These are phyloP conservation scores for Hemitrygon akajei DNA, from an alignment of 2,797 vertebrate species.

Conservation along the genomic window DNA sequence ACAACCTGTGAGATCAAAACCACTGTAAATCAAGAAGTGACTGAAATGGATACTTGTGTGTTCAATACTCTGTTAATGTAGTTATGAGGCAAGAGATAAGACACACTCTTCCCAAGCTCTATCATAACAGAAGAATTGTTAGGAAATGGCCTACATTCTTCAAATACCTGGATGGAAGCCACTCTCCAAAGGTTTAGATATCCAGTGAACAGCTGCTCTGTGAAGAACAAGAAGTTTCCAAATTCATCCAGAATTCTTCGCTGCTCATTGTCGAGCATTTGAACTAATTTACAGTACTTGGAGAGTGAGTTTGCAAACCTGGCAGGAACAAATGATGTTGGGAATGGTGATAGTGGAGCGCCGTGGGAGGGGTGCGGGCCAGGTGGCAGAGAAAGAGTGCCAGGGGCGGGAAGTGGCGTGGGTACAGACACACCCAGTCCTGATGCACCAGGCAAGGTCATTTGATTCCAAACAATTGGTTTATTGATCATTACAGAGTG, in stretches of 20 bases:
- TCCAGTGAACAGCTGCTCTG: neutral
- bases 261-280: neutral
- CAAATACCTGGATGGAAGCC: neutral
- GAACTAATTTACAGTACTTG: neutral
- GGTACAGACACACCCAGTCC: too few relatives aligned
- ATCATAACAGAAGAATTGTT: neutral
- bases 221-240: neutral
- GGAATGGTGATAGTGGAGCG: too few relatives aligned
- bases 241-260: neutral
- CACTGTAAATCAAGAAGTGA: neutral
- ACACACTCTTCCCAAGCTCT: neutral
- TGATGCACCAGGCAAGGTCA: too few relatives aligned
- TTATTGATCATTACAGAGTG: too few relatives aligned
- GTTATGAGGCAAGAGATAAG: neutral
- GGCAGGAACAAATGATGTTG: too few relatives aligned
- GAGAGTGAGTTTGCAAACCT: too few relatives aligned
- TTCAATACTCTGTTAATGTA: neutral
- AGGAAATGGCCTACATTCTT: slow-evolving; percentile 23
- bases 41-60: neutral
- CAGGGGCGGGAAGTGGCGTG: too few relatives aligned
- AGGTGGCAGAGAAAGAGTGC: too few relatives aligned
- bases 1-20: neutral
- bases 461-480: too few relatives aligned
- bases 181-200: neutral
- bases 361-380: too few relatives aligned